Conservation (phyloP, 1,140 invertebrate genomes). For the Camponotus pennsylvanicus region DNA sequence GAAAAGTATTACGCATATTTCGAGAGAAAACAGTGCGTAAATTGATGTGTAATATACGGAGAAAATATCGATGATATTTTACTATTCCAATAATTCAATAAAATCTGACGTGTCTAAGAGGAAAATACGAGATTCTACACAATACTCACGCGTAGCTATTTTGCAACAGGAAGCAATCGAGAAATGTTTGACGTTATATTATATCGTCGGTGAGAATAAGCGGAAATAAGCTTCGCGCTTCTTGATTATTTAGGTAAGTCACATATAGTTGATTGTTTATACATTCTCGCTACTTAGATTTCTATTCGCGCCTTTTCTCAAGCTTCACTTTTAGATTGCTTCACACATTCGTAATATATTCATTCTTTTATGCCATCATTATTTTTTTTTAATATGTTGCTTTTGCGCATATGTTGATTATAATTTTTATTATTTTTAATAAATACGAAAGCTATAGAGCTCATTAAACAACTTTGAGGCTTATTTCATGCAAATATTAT, state of each 20-base stretch:
- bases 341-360: neutral
- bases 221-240: slow-evolving; percentile 51
- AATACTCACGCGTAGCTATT: neutral
- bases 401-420: neutral
- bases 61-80: slow-evolving; percentile 36
- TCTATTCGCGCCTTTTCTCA: slow-evolving; percentile 31
- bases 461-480: slow-evolving; percentile 21
- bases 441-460: slow-evolving; percentile 10
- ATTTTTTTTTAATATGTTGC: neutral
- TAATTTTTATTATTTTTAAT: slow-evolving; percentile 37
- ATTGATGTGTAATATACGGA: slow-evolving; percentile 38
- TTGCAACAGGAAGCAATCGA: slow-evolving; percentile 24
- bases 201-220: slow-evolving; percentile 37
- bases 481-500: neutral
- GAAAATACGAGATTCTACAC: slow-evolving; percentile 10
- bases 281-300: slow-evolving; percentile 10
- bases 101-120: neutral
- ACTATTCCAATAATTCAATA: neutral
- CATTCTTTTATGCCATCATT: neutral
- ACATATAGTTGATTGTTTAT: slow-evolving; percentile 15
- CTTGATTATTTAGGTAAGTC: slow-evolving; percentile 54
- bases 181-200: slow-evolving; percentile 33
- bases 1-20: slow-evolving; percentile 49
- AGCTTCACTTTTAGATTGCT: slow-evolving; percentile 7
- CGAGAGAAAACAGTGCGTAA: slow-evolving; percentile 43